Evolutionary conservation across 2,888 invertebrate genomes (phyloP).

Genomic region (Dioctria rufipes): DNA sequence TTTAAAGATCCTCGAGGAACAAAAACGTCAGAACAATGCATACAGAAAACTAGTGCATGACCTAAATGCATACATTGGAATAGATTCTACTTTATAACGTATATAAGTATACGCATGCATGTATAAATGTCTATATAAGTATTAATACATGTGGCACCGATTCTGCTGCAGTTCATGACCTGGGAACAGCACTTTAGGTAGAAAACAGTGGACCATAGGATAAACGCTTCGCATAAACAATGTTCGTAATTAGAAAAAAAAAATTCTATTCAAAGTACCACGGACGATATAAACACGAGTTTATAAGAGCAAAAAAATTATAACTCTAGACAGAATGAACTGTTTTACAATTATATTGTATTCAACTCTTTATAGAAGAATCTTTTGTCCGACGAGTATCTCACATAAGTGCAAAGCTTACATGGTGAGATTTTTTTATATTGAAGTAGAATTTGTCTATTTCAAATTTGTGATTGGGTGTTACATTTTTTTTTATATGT

Average conservation of each 20-base stretch:
- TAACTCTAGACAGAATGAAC: too few species aligned
- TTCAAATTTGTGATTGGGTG: too few species aligned
- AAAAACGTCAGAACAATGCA: slow-evolving; percentile 18
- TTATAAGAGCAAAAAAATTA: not conserved
- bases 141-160: slow-evolving; percentile 25
- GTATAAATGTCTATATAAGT: too few species aligned
- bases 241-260: slow-evolving; percentile 29
- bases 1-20: slow-evolving; percentile 25
- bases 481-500: too few species aligned
- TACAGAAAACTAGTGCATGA: slow-evolving; percentile 24
- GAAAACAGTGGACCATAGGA: slow-evolving; percentile 10
- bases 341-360: too few species aligned
- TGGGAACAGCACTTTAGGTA: slow-evolving; percentile 1
- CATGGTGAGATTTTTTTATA: too few species aligned
- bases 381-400: too few species aligned
- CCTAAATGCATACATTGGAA: not conserved
- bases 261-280: not conserved
- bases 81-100: slow-evolving; percentile 26
- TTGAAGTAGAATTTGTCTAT: too few species aligned
- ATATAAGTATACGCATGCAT: not conserved
- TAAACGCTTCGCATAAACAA: slow-evolving; percentile 29
- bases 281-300: not conserved
- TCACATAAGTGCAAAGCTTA: too few species aligned
- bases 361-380: too few species aligned
- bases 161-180: not conserved